Base-by-base conservation (phyloP, 1,140 invertebrate genomes). In the Saccostrea cuccullata region DNA sequence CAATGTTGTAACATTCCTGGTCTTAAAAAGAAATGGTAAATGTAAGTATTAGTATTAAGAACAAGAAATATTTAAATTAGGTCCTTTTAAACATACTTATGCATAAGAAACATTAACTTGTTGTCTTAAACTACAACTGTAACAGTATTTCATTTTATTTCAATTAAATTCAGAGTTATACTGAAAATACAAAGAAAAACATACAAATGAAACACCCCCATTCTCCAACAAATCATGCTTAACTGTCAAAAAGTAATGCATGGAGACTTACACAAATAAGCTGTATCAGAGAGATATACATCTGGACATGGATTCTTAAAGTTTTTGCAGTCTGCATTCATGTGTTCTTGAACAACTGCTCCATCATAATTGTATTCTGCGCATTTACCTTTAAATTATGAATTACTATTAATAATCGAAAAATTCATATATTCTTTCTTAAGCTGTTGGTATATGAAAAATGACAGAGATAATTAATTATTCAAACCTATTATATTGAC, bases 301-400 rank as follows among this genome's bases (percentile, higher is more conserved):
- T 11, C 70, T 77, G 70, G 70, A 77, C 70, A 77, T 36, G 23
- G 70, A 67, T 67, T 67, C 15, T 67, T 8, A 67, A 67, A 67
- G 8, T 5, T 8, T 36, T 15, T 26, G 26, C 70, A 77, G 12
- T 77, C 70, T 2, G 26, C 26, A 6, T 17, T 13, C 13, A 15
- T 12, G 30, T 77, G 70, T 30, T 77, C 70, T 26, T 77, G 70
- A 1, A 77, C 70, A 4, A 77, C 70, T 15, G 70, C 70, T 12
- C 70, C 70, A 13, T 30, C 13, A 15, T 15, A 15, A 30, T 77
- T 77, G 15, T 77, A 77, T 30, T 77, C 70, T 30, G 70, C 70
- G 12, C 70, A 77, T 2, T 77, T 77, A 15, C 70, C 70, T 77
- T 12, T 9, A 77, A 73, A 77, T 12, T 15, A 26, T 20, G 20